Evolutionary conservation across 2,888 invertebrate species (phyloP), one percentile per base, ranked within the genome.

Genomic region (Biston stratarius): DNA sequence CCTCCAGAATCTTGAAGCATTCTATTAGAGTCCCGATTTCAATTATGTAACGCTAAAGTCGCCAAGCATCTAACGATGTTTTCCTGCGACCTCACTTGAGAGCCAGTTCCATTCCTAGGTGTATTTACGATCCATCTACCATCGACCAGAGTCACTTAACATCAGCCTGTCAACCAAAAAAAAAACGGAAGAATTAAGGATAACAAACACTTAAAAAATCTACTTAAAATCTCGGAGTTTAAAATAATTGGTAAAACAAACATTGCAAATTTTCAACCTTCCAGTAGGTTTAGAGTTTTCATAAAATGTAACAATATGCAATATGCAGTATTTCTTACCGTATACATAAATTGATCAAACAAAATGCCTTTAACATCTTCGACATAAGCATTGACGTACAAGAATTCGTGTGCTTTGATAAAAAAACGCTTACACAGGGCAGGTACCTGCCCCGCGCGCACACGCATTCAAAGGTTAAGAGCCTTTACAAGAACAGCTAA

Each of bases 221-320:
- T n/a, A n/a, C n/a, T n/a, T n/a, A n/a, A n/a, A n/a, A 24, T 24
- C 24, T 1, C 24, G 24, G 24, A 24, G 24, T 24, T 24, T 24
- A 3, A 24, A 24, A 24, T 24, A 24, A 24, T 24, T 24, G 24
- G 24, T 24, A 24, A 63, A 42, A 9, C 47, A 24, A 24, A 11
- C 10, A 6, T 10, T 24, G 48, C 33, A 53, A 61, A 66, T 63
- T 51, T 67, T 60, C 44, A 53, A 62, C 66, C 63, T 64, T 72
- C 63, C 80, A 73, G 78, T 79, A 76, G 78, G 80, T 77, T 75
- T n/a, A 73, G 72, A 62, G 63, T 70, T 64, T 74, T 77, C 79
- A 75, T 82, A 80, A 81, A 81, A 76, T 75, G 70, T 75, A 71
- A 76, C 80, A 79, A 81, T 79, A 79, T 75, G 70, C 80, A 79